Evolutionary conservation across 2,113 vertebrate species (phyloP).

Genomic region (Phrynosoma blainvillii): DNA sequence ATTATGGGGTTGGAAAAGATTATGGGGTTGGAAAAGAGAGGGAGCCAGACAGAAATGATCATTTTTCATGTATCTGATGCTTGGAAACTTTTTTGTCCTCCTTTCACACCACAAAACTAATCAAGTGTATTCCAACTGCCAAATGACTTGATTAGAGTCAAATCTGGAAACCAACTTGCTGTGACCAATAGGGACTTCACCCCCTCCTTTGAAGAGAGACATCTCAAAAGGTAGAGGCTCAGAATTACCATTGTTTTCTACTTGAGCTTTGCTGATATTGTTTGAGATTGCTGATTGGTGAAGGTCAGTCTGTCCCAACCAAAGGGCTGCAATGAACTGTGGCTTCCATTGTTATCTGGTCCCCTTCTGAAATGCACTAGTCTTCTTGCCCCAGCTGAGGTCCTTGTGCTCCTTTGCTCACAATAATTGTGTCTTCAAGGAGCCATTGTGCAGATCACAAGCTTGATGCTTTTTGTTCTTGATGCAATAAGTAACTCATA

Average conservation of each 20-base stretch:
- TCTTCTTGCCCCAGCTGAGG: neutral
- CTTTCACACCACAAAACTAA: neutral
- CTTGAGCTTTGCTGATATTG: neutral
- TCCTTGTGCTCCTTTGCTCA: constrained; percentile 24
- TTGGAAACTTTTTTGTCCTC: neutral
- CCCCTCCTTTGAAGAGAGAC: neutral
- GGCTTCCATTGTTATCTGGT: constrained; percentile 20
- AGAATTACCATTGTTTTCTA: neutral
- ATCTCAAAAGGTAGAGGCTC: neutral
- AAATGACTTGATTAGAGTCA: neutral
- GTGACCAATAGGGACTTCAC: neutral
- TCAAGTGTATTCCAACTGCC: neutral
- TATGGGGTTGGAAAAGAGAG: neutral
- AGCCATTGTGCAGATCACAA: neutral
- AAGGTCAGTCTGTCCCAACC: neutral
- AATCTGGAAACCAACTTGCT: neutral
- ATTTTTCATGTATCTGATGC: neutral
- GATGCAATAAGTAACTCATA: constrained; percentile 26
- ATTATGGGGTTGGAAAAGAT: neutral
- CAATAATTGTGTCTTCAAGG: constrained; percentile 8
- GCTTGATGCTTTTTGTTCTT: constrained; percentile 15
- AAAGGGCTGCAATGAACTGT: neutral
- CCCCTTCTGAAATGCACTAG: neutral
- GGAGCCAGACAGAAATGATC: neutral
- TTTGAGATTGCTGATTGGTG: neutral